These are phyloP conservation scores for Struthidea cinerea DNA, from an alignment of 2,113 vertebrate species.

Conservation along the genomic window DNA sequence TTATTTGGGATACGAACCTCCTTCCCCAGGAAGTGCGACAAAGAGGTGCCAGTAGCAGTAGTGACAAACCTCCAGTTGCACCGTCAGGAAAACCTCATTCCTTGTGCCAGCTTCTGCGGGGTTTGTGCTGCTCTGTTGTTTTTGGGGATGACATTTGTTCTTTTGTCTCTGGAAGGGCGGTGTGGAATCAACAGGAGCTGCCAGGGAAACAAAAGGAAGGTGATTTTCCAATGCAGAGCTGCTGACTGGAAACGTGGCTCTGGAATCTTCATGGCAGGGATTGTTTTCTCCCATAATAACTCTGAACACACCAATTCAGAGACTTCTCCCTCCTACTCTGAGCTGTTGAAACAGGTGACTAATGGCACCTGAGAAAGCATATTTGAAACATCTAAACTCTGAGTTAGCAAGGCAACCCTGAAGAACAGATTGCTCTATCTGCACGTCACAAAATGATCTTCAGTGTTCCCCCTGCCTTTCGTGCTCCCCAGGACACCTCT, in stretches of 20 bases:
- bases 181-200: not conserved
- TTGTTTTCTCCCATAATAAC: not conserved
- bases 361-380: not conserved
- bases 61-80: not conserved
- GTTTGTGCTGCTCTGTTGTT: not conserved
- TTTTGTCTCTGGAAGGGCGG: not conserved
- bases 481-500: not conserved
- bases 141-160: not conserved
- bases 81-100: not conserved
- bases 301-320: not conserved
- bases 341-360: not conserved
- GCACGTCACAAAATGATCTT: not conserved
- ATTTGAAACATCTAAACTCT: not conserved
- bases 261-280: not conserved
- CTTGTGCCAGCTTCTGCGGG: not conserved
- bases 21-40: conserved; percentile 42
- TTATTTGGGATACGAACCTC: conserved; percentile 48
- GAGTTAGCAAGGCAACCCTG: not conserved
- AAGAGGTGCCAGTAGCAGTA: conserved; percentile 34
- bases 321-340: not conserved
- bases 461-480: not conserved
- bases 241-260: not conserved
- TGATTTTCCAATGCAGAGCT: not conserved
- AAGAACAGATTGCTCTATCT: not conserved
- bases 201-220: not conserved